These are phyloP conservation scores for Aporophyla lueneburgensis DNA, from an alignment of 2,888 invertebrate genomes.

Conservation along the genomic window DNA sequence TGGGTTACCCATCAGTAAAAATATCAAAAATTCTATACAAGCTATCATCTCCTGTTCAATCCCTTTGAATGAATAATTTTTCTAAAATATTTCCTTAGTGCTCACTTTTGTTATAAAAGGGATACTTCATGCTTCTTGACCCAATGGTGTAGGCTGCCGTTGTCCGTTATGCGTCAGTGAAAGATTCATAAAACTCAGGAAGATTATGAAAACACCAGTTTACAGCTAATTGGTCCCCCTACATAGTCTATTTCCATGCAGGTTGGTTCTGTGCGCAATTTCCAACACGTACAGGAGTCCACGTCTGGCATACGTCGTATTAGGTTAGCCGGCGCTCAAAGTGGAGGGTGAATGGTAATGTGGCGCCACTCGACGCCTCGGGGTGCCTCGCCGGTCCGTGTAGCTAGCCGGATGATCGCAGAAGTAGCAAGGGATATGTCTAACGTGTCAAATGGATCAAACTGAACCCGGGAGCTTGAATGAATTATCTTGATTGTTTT, in stretches of 20 bases:
- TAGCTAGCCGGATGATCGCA: slow-evolving; percentile 25
- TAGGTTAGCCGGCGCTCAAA: slow-evolving; percentile 78
- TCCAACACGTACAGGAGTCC: slow-evolving; percentile 75
- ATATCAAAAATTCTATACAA: not conserved
- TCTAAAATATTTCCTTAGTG: no score
- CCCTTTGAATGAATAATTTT: not conserved
- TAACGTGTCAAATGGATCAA: not conserved
- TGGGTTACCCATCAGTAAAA: no score
- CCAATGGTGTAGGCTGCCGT: not conserved
- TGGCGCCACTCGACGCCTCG: slow-evolving; percentile 72
- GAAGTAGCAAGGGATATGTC: slow-evolving; percentile 37
- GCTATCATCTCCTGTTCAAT: not conserved
- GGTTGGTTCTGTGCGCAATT: slow-evolving; percentile 63
- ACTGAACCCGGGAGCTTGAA: not conserved
- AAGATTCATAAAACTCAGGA: not conserved
- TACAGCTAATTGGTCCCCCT: slow-evolving; percentile 41
- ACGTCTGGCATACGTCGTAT: slow-evolving; percentile 79
- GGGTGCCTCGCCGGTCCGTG: slow-evolving; percentile 52
- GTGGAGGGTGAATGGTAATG: slow-evolving; percentile 82
- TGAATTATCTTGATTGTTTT: not conserved
- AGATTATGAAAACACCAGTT: slow-evolving; percentile 35
- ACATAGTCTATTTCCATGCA: slow-evolving; percentile 32
- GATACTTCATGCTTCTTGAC: not conserved
- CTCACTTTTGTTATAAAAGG: no score
- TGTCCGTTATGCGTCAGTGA: not conserved